A percentile compares a stretch with the other conserved stretches of the same genome.
Conservation (phyloP, 2,113 vertebrate species). For the Pelusios castaneus region DNA sequence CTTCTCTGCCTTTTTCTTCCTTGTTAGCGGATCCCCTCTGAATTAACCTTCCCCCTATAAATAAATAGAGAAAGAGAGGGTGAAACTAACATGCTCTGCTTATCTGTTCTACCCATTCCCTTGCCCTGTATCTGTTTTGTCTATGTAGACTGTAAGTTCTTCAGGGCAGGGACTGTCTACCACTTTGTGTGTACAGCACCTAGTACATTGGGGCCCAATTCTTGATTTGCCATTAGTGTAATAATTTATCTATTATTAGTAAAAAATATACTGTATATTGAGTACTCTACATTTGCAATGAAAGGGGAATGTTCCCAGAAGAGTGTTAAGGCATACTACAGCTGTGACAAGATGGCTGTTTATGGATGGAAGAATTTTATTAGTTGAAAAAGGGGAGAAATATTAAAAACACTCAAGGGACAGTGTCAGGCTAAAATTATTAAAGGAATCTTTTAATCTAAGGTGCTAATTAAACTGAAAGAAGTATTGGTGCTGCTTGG, state of each 20-base stretch:
- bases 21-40: background rate
- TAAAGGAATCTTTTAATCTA: background rate
- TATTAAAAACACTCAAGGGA: background rate
- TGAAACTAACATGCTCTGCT: background rate
- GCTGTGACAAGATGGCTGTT: background rate
- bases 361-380: background rate
- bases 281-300: background rate
- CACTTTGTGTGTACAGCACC: background rate
- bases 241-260: background rate
- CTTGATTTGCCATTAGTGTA: background rate
- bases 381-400: background rate
- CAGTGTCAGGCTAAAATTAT: background rate
- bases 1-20: background rate
- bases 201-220: background rate
- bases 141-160: background rate
- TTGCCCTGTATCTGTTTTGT: background rate
- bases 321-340: too few relatives aligned
- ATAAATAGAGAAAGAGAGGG: background rate
- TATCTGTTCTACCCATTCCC: background rate
- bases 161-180: background rate
- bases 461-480: background rate
- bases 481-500: background rate
- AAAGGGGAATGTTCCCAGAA: background rate
- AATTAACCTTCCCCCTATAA: background rate
- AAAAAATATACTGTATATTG: background rate